Evolutionary conservation across 2,797 vertebrate genomes (phyloP), one percentile per base, ranked within the genome.

Genomic region (Triplophysa bombifrons): DNA sequence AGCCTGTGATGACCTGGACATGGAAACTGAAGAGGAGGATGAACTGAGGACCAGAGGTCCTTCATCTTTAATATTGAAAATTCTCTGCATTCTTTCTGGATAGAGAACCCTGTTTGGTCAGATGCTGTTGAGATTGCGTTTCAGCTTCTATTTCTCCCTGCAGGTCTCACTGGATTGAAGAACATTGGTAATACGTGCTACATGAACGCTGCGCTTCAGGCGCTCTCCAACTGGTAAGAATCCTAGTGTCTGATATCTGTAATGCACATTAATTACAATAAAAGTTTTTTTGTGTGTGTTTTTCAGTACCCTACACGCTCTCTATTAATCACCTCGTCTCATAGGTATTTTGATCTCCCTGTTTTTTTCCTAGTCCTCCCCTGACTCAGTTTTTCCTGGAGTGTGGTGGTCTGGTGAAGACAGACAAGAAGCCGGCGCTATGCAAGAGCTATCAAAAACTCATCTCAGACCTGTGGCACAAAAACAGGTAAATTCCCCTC

Each of bases 151-250:
- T 76, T 84, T 48, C 85, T 64, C 85, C 80, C 71, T 77, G 64
- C 89, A 99, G 98, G 98, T 78, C 93, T 99, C 87, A 99, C 97
- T 0, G 98, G 98, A 65, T 91, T 99, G 91, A 99, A 99, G 91
- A 99, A 99, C 90, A 99, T 99, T 51, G 98, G 98, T 64, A 99
- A 99, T 90, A 99, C 98, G 83, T 99, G 98, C 92, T 99, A 99
- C 84, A 98, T 99, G 98, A 99, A 99, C 77, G 97, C 98, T 41
- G 98, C 98, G 82, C 94, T 99, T 58, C 98, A 99, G 88, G 98
- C 98, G 56, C 95, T 99, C 87, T 99, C 98, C 79, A 99, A 99
- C 89, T 99, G 98, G 98, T 99, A 90, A 94, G 96, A 53, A 78
- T n/a, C 4, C 6, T 0, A 44, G 10, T 20, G 8, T 34, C n/a